Conservation (phyloP, 2,888 invertebrate genomes). For the Leptinotarsa tumamoca region DNA sequence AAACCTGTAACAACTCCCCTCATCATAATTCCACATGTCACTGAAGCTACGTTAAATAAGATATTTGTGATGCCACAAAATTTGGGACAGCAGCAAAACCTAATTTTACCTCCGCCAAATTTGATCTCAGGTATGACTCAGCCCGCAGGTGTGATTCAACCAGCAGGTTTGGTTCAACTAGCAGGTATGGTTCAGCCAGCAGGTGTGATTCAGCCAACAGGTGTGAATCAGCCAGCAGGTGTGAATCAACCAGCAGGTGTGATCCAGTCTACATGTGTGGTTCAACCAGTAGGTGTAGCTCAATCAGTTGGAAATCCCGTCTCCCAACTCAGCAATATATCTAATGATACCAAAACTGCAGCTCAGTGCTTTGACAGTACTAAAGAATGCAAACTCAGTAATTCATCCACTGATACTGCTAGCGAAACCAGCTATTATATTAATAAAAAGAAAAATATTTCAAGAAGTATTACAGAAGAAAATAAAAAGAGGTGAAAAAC, state of each 20-base stretch:
- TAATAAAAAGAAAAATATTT: not conserved
- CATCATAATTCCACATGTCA: not conserved
- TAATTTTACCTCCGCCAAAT: too few relatives aligned
- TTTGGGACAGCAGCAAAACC: too few relatives aligned
- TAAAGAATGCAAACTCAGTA: not conserved
- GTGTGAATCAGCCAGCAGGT: not conserved
- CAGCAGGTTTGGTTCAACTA: too few relatives aligned
- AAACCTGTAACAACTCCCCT: not conserved
- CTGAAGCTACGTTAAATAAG: not conserved
- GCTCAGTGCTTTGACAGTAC: not conserved
- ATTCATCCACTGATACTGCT: constrained; percentile 8
- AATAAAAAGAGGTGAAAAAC: not conserved
- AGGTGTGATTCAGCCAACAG: not conserved
- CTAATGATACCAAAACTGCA: not conserved
- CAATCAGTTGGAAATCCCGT: too few relatives aligned
- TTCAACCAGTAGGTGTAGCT: too few relatives aligned
- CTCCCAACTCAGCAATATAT: not conserved
- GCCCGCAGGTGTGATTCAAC: too few relatives aligned
- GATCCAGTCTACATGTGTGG: too few relatives aligned
- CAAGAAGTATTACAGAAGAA: not conserved
- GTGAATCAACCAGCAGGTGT: too few relatives aligned
- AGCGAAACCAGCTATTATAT: not conserved
- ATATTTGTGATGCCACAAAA: not conserved
- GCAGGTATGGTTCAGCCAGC: too few relatives aligned
- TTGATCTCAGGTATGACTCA: too few relatives aligned